These are phyloP conservation scores for Thyatira batis DNA, from an alignment of 2,888 invertebrate species.

Conservation along the genomic window DNA sequence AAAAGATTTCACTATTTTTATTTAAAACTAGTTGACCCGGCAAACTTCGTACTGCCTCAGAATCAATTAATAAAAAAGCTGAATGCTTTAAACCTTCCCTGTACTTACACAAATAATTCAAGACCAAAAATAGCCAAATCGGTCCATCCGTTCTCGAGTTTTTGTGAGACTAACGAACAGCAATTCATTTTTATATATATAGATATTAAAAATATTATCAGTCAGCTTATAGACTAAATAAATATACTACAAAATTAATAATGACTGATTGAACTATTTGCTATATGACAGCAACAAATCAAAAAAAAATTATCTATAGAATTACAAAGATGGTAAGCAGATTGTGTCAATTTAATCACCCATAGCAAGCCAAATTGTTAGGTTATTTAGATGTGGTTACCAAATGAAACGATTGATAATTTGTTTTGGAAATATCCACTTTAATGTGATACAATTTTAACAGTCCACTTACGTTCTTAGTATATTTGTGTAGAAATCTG, in stretches of 20 bases:
- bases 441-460: constrained; percentile 78
- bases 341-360: constrained; percentile 76
- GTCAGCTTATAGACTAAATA: constrained; percentile 20
- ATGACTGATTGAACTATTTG: background rate
- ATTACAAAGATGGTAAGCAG: constrained; percentile 61
- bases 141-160: too few relatives aligned
- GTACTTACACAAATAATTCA: too few relatives aligned
- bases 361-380: constrained; percentile 33
- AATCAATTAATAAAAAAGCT: too few relatives aligned
- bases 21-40: too few relatives aligned
- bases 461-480: constrained; percentile 73
- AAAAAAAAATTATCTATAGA: constrained; percentile 3
- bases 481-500: constrained; percentile 38
- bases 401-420: constrained; percentile 57
- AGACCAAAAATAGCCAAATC: too few relatives aligned
- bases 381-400: constrained; percentile 35
- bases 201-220: constrained; percentile 14
- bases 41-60: too few relatives aligned
- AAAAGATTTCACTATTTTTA: too few relatives aligned
- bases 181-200: constrained; percentile 1
- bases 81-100: too few relatives aligned
- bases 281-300: background rate
- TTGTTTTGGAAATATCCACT: constrained; percentile 46
- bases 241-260: constrained; percentile 24
- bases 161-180: too few relatives aligned